Evolutionary conservation across 1,140 invertebrate species (phyloP).

Genomic region (Brachionus sp.): DNA sequence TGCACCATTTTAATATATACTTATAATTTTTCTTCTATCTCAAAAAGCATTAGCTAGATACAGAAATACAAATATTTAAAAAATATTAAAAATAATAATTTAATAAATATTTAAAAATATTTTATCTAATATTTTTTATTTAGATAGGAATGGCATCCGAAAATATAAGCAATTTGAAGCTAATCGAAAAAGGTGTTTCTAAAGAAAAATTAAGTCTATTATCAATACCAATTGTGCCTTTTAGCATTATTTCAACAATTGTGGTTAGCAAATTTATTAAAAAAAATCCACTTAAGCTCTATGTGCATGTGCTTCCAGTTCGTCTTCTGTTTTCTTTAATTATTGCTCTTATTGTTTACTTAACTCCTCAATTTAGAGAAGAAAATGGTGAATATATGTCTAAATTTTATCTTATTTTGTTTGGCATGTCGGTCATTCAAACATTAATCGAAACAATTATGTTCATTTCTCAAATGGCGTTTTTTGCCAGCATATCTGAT

Average conservation of each 20-base stretch:
- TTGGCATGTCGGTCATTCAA: background rate
- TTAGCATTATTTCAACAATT: conserved; percentile 88
- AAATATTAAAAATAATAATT: too few species aligned
- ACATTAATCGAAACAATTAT: background rate
- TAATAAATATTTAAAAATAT: too few species aligned
- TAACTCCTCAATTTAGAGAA: conserved; percentile 9
- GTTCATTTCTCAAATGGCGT: conserved; percentile 68
- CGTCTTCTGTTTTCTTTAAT: conserved; percentile 70
- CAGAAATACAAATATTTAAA: too few species aligned
- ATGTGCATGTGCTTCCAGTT: conserved; percentile 80
- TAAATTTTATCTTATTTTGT: background rate
- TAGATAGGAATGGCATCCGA: conserved; percentile 95
- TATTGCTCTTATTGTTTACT: conserved; percentile 59
- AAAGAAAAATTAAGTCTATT: conserved; percentile 88
- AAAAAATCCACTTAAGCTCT: conserved; percentile 79
- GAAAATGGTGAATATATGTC: background rate
- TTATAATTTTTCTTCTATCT: too few species aligned
- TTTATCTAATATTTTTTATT: background rate
- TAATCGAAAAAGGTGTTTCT: conserved; percentile 80
- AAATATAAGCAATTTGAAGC: conserved; percentile 84
- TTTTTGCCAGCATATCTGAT: conserved; percentile 80
- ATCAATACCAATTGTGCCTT: conserved; percentile 78
- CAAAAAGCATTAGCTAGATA: too few species aligned
- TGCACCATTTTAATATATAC: too few species aligned
- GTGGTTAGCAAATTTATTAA: conserved; percentile 84